Base-by-base conservation (phyloP, 2,888 invertebrate species). In the Chalcosyrphus nemorum region DNA sequence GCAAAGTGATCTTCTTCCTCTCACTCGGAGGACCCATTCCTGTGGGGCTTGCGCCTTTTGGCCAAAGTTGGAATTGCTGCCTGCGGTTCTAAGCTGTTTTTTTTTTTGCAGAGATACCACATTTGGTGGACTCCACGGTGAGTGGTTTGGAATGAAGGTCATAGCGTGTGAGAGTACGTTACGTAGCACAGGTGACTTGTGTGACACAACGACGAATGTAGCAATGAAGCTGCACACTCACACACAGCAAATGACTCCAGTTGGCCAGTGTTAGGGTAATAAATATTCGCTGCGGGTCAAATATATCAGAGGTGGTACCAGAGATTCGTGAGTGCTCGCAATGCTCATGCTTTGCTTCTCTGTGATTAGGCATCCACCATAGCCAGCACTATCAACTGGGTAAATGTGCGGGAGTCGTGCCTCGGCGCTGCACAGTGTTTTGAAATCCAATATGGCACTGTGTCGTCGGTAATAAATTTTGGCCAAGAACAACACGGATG, bases 81-180 rank as follows among this genome's bases (percentile, higher is more conserved):
- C 70, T 32, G 45, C 11, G 61, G 63, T 77, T 66, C 61, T 45
- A 29, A 41, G 63, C 35, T 17, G 32, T 15, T 65, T 47, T 17
- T 41, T 59, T 32, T 59, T 24, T 24, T 24, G 2, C 21, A 24
- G 57, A 47, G 13, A 9, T 32, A 32, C 45, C 38, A 41, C 17
- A 54, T 72, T 72, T 54, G 45, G 9, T 47, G 38, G 43, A 59
- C 68, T n/a, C 4, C 32, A 21, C 11, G 19, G 47, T 59, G 38
- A 75, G 47, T 61, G 72, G 47, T 19, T 27, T 27, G 57, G 74
- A 84, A 84, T 84, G 84, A 84, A 84, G 84, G 84, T 84, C 84
- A 84, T 84, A 84, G 84, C 84, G 84, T 84, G 84, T 75, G 80
- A 74, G 80, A n/a, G n/a, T n/a, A n/a, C n/a, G n/a, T n/a, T 70